Base-by-base conservation (phyloP, 53 echinoderm and acorn worm genomes). In the Apostichopus leukothele region DNA sequence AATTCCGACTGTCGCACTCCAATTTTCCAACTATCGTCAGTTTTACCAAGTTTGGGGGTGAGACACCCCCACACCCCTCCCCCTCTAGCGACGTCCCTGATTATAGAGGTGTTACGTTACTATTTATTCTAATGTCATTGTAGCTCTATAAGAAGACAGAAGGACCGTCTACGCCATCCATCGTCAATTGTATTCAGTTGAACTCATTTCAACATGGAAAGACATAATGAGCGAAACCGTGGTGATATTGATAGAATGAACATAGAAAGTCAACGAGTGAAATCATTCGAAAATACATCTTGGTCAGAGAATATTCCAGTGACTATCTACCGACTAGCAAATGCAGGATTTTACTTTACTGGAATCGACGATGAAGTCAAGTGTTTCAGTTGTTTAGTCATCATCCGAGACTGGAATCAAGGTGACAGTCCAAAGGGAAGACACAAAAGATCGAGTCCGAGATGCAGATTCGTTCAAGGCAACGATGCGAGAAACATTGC, bases 381-480 rank as follows among this genome's bases (percentile, higher is more conserved):
- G n/a, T 87, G 88, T 74, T 87, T 87, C 75, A 75, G 74, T 75
- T 87, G 88, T 20, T 19, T 53, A 5, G 19, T 53, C 19, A 22
- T 18, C 22, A 16, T 87, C 9, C 68, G 60, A 55, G 60, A 87
- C 12, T 87, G 88, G 88, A 19, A 51, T 1, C 20, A 53, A 16
- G 88, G 88, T n/a, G 88, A 87, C 22, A 87, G 74, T 75, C 55
- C 88, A n/a, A 87, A 55, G 51, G 74, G 88, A 55, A 60, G 60
- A 75, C 88, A 87, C 75, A 87, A 87, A 75, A 18, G 53, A 16
- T 74, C 19, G 57, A 23, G 53, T 20, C 88, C 88, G 75, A 87
- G 50, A 19, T 87, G 88, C 19, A 19, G 60, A 53, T 87, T 87
- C 39, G 88, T 87, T 53, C 14, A 60, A 22, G 88, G 88, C 51